Conservation (phyloP, 2,113 vertebrate species). For the Rhinogobius similis region DNA sequence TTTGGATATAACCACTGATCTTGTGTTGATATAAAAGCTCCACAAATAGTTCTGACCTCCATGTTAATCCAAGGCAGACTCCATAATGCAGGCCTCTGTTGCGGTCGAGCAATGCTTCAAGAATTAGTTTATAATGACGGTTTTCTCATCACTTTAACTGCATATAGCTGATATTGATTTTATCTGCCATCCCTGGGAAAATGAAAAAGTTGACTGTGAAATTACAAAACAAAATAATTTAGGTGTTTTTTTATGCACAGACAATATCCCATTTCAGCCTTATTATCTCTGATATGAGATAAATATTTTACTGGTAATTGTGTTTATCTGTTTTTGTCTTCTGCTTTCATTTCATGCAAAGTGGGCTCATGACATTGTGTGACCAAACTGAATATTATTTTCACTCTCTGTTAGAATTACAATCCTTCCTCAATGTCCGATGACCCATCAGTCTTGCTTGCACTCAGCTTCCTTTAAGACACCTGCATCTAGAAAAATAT, state of each 20-base stretch:
- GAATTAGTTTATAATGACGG: not conserved
- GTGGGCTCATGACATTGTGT: not conserved
- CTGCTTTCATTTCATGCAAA: not conserved
- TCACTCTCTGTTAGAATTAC: not conserved
- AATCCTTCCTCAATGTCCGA: constrained; percentile 11
- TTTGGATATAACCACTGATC: not conserved
- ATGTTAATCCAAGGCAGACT: not conserved
- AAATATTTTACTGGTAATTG: not conserved
- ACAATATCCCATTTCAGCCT: not conserved
- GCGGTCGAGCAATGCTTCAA: not conserved
- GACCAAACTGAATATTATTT: not conserved
- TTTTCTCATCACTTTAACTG: not conserved
- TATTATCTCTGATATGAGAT: not conserved
- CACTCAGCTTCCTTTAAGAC: constrained; percentile 15
- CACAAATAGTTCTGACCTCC: not conserved
- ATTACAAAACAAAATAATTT: too few species aligned
- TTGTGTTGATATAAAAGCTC: not conserved
- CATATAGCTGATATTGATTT: not conserved
- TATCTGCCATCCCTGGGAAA: not conserved
- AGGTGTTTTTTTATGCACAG: too few species aligned
- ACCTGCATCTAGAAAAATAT: constrained; percentile 11
- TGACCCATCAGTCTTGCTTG: constrained; percentile 31
- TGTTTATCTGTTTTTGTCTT: not conserved
- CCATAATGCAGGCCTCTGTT: not conserved
- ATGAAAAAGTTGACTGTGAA: too few species aligned